Evolutionary conservation across 2,113 vertebrate species (phyloP), one percentile per base, ranked within the genome.

Genomic region (Erinaceus europaeus): DNA sequence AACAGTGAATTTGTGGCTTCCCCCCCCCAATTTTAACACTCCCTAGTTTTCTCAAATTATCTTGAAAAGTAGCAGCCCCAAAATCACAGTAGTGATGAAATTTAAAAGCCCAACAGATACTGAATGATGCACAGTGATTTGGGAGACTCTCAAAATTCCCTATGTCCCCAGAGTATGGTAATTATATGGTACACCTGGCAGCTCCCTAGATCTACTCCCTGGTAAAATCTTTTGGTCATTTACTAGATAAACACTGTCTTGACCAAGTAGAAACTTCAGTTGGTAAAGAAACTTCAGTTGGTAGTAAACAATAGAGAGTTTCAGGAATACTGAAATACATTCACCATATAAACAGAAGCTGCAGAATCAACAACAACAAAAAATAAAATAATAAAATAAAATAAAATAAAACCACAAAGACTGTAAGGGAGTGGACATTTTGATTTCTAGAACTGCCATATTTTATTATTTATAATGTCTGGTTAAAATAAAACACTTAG

Each of bases 41-140:
- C n/a, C 38, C 34, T 3, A 52, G 23, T 4, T 62, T 1, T 18
- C 9, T 0, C n/a, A n/a, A n/a, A 3, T 4, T 17, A 5, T 61
- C 55, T 17, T 50, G n/a, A 78, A 82, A 73, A 81, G 14, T 20
- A 36, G 5, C 44, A 36, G 68, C n/a, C 14, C 81, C 34, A 32
- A n/a, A 6, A 64, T 42, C 9, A 10, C 8, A 14, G 25, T 5
- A 50, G 4, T 20, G 20, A 2, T 40, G 59, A 32, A 76, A 44
- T 44, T 5, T 52, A 71, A 52, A 73, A 50, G 32, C 18, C 50
- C 21, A 36, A 18, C 50, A 69, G 18, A 20, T 15, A n/a, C 12
- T 11, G 34, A 4, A 65, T 9, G 0, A 17, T 1, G 2, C 12
- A 15, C 11, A 21, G 15, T 52, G 15, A 13, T 14, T 62, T 82